A percentile compares a stretch with the other conserved stretches of the same genome.
Conservation (phyloP, 2,113 vertebrate species). For the Meleagris gallopavo region DNA sequence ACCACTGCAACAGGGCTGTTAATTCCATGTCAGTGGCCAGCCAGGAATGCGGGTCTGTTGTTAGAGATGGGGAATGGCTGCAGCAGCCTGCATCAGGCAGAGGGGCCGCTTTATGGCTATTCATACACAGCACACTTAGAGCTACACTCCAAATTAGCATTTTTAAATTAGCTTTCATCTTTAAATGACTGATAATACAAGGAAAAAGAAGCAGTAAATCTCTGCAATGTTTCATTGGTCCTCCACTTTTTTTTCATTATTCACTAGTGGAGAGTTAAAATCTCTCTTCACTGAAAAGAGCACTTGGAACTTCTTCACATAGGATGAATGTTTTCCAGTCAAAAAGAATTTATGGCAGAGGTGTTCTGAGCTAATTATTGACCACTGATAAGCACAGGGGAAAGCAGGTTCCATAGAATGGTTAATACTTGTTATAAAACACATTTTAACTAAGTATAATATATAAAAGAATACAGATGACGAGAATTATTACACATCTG, state of each 20-base stretch:
- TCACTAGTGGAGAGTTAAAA: neutral
- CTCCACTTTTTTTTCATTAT: neutral
- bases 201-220: neutral
- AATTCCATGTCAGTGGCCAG: neutral
- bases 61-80: neutral
- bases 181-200: neutral
- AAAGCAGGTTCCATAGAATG: neutral
- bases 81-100: neutral
- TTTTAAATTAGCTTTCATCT: constrained; percentile 26
- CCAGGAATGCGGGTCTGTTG: accelerated
- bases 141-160: neutral
- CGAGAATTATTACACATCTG: neutral
- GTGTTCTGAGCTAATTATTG: neutral
- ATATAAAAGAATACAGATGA: neutral
- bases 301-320: neutral
- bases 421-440: neutral
- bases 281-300: neutral
- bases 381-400: neutral
- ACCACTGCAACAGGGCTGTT: neutral
- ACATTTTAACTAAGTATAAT: neutral
- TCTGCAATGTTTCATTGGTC: neutral
- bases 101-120: neutral
- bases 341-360: neutral
- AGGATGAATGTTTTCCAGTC: neutral
- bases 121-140: neutral